Evolutionary conservation across 2,797 vertebrate species (phyloP).

Genomic region (Propithecus deckenii): DNA sequence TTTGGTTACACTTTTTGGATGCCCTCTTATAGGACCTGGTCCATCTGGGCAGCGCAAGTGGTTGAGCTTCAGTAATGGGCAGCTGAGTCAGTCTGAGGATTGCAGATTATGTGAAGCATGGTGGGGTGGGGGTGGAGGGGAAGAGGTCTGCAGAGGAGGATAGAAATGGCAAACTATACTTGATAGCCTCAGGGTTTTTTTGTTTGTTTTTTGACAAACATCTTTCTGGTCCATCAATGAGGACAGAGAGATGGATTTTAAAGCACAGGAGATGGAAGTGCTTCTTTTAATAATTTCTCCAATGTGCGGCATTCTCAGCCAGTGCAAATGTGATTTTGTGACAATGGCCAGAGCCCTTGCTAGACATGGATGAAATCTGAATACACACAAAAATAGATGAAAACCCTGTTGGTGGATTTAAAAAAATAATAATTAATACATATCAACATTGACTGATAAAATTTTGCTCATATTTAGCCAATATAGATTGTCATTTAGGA

Average conservation of each 20-base stretch:
- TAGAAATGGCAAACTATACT: not conserved
- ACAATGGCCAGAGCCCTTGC: not conserved
- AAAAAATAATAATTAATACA: not conserved
- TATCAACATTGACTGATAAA: not conserved
- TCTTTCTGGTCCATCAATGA: not conserved
- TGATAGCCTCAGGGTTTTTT: not conserved
- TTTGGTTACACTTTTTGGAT: not conserved
- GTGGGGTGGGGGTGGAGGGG: rapidly evolving
- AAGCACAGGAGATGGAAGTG: not conserved
- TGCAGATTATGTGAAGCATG: not conserved
- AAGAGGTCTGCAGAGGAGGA: not conserved
- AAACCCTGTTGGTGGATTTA: not conserved
- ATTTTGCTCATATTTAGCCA: not conserved
- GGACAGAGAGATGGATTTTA: not conserved
- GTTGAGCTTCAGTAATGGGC: not conserved
- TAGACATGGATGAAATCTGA: not conserved
- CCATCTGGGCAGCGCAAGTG: not conserved
- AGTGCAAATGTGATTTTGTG: not conserved
- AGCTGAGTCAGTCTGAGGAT: not conserved
- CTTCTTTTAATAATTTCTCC: not conserved
- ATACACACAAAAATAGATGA: not conserved
- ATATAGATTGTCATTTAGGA: not conserved
- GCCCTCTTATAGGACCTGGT: not conserved
- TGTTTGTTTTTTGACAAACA: not conserved
- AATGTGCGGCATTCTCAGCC: not conserved